Percentiles rank a stretch among this genome's conserved stretches.
These are phyloP conservation scores for Euproctis similis DNA, from an alignment of 2,888 invertebrate species.

Conservation along the genomic window DNA sequence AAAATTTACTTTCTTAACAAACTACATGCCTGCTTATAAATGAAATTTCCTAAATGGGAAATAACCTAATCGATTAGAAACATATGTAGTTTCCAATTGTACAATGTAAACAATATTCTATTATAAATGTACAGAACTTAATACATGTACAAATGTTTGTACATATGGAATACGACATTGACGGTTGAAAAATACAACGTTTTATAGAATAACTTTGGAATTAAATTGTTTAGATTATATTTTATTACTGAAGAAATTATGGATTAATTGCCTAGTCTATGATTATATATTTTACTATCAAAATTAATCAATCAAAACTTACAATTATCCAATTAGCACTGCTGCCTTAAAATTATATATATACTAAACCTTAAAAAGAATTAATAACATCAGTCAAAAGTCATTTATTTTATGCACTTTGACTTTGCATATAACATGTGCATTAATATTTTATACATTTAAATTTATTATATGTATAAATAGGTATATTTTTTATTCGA, in stretches of 20 bases:
- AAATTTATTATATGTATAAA: conserved; percentile 9
- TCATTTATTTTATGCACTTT: conserved; percentile 2
- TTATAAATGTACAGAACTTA: conserved; percentile 18
- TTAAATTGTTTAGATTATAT: no score
- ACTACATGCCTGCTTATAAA: no score
- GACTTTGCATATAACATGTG: conserved; percentile 7
- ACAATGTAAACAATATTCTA: conserved; percentile 23
- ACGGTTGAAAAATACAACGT: conserved; percentile 5
- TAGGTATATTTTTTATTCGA: no score
- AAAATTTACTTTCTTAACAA: no score
- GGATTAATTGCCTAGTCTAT: not conserved
- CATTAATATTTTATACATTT: conserved; percentile 8
- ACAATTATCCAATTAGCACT: not conserved
- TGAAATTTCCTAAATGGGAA: no score
- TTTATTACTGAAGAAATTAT: no score
- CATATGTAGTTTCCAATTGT: conserved; percentile 20
- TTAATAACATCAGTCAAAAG: not conserved
- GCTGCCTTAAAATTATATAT: not conserved
- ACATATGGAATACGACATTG: conserved; percentile 22
- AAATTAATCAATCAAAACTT: not conserved
- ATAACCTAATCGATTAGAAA: conserved; percentile 25
- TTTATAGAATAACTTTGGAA: no score
- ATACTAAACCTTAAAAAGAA: not conserved
- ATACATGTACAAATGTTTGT: conserved; percentile 18
- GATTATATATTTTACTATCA: not conserved